phyloP scores from a whole-genome alignment of 2,888 invertebrate genomes.

The Hydriomena furcata region DNA sequence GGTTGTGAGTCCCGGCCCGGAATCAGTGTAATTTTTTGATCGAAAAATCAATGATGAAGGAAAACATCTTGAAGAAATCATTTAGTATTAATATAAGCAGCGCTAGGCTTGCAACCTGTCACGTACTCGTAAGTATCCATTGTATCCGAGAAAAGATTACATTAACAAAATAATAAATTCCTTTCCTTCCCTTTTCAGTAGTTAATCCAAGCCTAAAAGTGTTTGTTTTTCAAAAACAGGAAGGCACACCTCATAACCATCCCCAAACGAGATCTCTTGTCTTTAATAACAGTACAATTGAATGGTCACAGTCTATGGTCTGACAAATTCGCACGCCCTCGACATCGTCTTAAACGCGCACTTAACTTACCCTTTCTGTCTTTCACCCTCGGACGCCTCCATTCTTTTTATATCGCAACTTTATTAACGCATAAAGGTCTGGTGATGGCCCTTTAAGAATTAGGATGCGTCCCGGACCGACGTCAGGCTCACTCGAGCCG shows the following conservation, averaged over 20 bases:
- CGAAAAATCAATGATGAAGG: too few species aligned
- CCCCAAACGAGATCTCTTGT: constrained; percentile 60
- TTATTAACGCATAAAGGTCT: constrained; percentile 84
- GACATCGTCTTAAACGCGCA: constrained; percentile 80
- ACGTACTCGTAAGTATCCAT: too few species aligned
- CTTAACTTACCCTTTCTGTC: constrained; percentile 79
- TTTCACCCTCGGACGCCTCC: constrained; percentile 81
- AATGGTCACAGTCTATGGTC: constrained; percentile 69
- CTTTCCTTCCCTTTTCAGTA: not conserved
- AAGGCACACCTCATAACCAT: constrained; percentile 48
- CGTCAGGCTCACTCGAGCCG: constrained; percentile 66
- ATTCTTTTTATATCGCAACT: constrained; percentile 83
- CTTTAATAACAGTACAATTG: constrained; percentile 79
- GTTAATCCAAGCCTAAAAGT: constrained; percentile 14
- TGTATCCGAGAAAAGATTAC: not conserved
- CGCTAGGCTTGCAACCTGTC: too few species aligned
- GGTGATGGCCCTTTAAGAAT: constrained; percentile 82
- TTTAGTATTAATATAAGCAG: too few species aligned
- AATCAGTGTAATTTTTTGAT: too few species aligned
- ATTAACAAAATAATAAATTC: not conserved
- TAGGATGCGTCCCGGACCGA: constrained; percentile 77
- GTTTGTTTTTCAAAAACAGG: constrained; percentile 31
- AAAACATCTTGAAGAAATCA: too few species aligned
- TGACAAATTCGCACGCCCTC: constrained; percentile 83
- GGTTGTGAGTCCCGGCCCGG: too few species aligned